Evolutionary conservation across 2,888 invertebrate species (phyloP).

Genomic region (Neria commutata): DNA sequence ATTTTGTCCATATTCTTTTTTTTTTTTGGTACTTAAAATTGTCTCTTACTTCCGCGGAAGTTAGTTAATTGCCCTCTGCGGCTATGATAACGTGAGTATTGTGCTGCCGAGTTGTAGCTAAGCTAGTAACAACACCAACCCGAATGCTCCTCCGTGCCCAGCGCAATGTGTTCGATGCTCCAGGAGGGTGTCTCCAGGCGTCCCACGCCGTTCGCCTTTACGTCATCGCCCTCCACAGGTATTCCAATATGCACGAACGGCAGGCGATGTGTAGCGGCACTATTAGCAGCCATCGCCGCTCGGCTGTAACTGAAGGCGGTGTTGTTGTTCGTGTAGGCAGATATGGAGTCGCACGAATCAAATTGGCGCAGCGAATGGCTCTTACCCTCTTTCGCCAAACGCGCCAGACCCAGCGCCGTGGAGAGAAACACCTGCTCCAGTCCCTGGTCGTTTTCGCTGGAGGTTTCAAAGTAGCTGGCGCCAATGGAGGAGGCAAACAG

Average conservation of each 20-base stretch:
- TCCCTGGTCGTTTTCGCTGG: slow-evolving; percentile 79
- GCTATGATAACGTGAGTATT: background rate
- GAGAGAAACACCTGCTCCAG: slow-evolving; percentile 76
- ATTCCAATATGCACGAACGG: slow-evolving; percentile 58
- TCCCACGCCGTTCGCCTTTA: slow-evolving; percentile 69
- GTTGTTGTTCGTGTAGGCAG: slow-evolving; percentile 52
- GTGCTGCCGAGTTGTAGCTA: no score
- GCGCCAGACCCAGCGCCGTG: slow-evolving; percentile 69
- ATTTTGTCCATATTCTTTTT: slow-evolving; percentile 1
- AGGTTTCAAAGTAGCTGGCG: slow-evolving; percentile 85
- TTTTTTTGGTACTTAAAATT: background rate
- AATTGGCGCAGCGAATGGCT: slow-evolving; percentile 68
- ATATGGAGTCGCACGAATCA: slow-evolving; percentile 65
- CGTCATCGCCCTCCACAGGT: slow-evolving; percentile 64
- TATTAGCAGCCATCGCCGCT: slow-evolving; percentile 38
- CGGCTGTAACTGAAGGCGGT: slow-evolving; percentile 49
- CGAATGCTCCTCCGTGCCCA: slow-evolving; percentile 69
- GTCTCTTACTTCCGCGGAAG: no score
- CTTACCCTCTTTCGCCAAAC: slow-evolving; percentile 64
- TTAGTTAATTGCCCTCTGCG: background rate
- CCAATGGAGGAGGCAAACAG: slow-evolving; percentile 81
- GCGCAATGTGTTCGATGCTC: slow-evolving; percentile 71
- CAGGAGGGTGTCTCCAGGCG: slow-evolving; percentile 70
- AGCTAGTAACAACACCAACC: slow-evolving; percentile 70
- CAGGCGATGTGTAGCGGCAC: slow-evolving; percentile 48